phyloP scores from a whole-genome alignment of 2,797 vertebrate species.

The Myotis myotis region DNA sequence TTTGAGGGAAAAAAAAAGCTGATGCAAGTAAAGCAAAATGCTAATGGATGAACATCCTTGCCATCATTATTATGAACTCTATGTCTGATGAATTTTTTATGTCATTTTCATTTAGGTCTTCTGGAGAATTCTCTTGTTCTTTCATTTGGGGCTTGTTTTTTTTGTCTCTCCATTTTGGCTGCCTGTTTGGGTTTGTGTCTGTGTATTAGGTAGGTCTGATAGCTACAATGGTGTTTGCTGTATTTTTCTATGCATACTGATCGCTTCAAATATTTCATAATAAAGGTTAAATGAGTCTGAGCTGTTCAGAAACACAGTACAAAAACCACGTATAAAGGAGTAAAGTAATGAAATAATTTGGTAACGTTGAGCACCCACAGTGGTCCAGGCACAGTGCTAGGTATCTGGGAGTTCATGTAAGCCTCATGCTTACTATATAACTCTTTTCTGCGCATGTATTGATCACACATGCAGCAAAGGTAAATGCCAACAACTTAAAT shows the following conservation, averaged over 20 bases:
- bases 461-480: background rate
- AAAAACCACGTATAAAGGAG: background rate
- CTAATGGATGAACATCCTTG: background rate
- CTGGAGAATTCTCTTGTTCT: too few relatives aligned
- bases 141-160: too few relatives aligned
- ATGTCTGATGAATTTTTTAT: too few relatives aligned
- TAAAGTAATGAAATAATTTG: background rate
- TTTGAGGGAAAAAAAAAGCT: background rate
- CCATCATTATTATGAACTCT: too few relatives aligned
- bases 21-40: background rate
- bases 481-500: background rate
- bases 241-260: slow-evolving; percentile 27
- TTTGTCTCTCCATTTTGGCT: too few relatives aligned
- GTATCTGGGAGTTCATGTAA: background rate
- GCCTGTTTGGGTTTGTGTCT: too few relatives aligned
- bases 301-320: background rate
- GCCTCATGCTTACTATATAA: background rate
- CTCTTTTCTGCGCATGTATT: background rate
- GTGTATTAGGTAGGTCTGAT: background rate
- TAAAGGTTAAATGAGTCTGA: background rate
- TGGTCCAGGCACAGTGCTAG: background rate
- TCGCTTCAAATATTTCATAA: slow-evolving; percentile 31
- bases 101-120: too few relatives aligned
- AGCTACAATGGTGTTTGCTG: background rate
- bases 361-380: background rate